Percentiles rank a stretch among this genome's conserved stretches.
Conservation (phyloP, 2,888 invertebrate genomes). For the Patella pellucida region DNA sequence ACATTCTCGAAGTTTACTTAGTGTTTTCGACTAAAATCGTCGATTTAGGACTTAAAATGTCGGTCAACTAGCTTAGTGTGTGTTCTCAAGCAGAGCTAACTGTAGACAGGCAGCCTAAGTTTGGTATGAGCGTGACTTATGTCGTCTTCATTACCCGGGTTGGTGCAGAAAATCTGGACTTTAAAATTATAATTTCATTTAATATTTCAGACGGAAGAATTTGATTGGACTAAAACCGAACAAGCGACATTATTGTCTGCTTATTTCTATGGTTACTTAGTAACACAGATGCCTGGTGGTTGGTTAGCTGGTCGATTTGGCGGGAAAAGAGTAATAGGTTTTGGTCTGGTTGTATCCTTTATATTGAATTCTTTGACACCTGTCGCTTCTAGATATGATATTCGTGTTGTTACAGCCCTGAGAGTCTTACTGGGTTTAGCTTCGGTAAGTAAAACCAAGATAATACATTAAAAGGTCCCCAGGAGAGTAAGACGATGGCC, state of each 20-base stretch:
- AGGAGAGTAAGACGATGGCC: too few relatives aligned
- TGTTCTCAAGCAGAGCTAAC: too few relatives aligned
- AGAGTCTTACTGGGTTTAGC: slow-evolving; percentile 58
- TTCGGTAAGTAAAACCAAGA: slow-evolving; percentile 44
- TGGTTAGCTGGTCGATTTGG: slow-evolving; percentile 55
- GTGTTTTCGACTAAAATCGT: too few relatives aligned
- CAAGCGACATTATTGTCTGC: slow-evolving; percentile 51
- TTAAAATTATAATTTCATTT: too few relatives aligned
- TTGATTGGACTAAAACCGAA: slow-evolving; percentile 49
- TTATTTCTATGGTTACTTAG: slow-evolving; percentile 60
- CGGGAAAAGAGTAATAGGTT: slow-evolving; percentile 65
- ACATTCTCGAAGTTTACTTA: too few relatives aligned
- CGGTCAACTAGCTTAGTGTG: too few relatives aligned
- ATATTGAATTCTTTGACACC: slow-evolving; percentile 59
- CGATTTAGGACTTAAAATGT: too few relatives aligned
- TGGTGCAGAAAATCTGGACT: too few relatives aligned
- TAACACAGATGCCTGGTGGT: slow-evolving; percentile 53
- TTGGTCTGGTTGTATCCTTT: slow-evolving; percentile 57
- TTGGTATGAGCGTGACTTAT: too few relatives aligned
- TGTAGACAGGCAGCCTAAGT: too few relatives aligned
- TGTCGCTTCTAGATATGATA: slow-evolving; percentile 51
- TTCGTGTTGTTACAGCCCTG: slow-evolving; percentile 51
- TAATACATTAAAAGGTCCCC: not conserved
- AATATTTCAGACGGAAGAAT: slow-evolving; percentile 44
- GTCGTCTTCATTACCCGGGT: too few relatives aligned